These are phyloP conservation scores for Pyrochroa serraticornis DNA, from an alignment of 2,888 invertebrate species.

Conservation along the genomic window DNA sequence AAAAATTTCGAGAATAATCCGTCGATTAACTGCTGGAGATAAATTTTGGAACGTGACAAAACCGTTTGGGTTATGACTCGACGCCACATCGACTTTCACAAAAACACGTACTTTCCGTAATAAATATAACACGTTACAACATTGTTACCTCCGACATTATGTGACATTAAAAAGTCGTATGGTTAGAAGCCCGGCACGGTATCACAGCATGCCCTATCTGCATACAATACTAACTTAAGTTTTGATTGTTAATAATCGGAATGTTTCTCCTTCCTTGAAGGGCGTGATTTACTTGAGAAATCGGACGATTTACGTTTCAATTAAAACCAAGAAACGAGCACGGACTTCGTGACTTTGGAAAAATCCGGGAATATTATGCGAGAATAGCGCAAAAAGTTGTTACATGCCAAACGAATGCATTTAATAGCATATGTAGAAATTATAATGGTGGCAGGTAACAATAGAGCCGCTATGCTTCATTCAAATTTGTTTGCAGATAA, in stretches of 20 bases:
- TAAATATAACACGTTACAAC: slow-evolving; percentile 6
- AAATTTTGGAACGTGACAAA: too few species aligned
- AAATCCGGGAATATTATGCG: slow-evolving; percentile 5
- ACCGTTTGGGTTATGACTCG: too few species aligned
- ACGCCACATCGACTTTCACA: slow-evolving; percentile 3
- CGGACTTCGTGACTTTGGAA: slow-evolving; percentile 2
- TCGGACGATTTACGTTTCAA: background rate
- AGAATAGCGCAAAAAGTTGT: slow-evolving; percentile 17
- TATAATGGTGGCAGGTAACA: slow-evolving; percentile 34
- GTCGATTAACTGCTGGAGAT: too few species aligned
- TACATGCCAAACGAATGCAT: slow-evolving; percentile 24
- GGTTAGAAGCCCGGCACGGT: background rate
- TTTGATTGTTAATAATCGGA: too few species aligned
- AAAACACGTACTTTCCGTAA: background rate
- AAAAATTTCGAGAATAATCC: too few species aligned
- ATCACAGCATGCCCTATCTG: background rate
- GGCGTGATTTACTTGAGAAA: background rate
- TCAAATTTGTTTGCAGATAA: slow-evolving; percentile 36
- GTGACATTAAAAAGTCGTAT: background rate
- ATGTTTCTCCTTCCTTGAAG: background rate
- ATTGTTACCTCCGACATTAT: slow-evolving; percentile 11
- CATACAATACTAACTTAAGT: background rate
- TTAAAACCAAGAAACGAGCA: too few species aligned
- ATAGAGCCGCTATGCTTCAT: slow-evolving; percentile 32
- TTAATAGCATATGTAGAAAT: slow-evolving; percentile 32